phyloP scores from a whole-genome alignment of 2,797 vertebrate genomes.

The Brachyrhaphis roseni region DNA sequence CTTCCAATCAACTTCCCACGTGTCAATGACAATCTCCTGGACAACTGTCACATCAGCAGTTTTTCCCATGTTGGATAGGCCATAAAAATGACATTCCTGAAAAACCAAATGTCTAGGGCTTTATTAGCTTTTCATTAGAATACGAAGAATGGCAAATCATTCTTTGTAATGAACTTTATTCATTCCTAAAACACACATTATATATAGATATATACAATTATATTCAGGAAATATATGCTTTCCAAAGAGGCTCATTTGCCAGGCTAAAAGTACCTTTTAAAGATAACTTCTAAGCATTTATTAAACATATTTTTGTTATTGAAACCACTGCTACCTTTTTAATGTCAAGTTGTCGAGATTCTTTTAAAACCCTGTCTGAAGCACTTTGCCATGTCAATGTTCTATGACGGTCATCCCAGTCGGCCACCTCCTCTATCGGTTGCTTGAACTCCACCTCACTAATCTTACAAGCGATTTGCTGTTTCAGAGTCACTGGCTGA shows the following conservation, averaged over 20 bases:
- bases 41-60: neutral
- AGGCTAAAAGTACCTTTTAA: neutral
- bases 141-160: neutral
- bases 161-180: neutral
- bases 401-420: conserved; percentile 87
- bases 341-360: conserved; percentile 58
- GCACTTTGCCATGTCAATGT: conserved; percentile 80
- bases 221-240: neutral
- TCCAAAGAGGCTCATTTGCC: neutral
- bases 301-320: neutral
- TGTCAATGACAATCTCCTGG: neutral
- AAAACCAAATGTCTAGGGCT: neutral
- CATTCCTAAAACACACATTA: neutral
- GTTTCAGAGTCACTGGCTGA: conserved; percentile 70
- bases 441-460: conserved; percentile 79
- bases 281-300: neutral
- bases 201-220: neutral
- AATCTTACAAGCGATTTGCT: conserved; percentile 81
- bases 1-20: neutral
- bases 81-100: neutral
- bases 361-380: neutral
- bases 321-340: conserved; percentile 75
- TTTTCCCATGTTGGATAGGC: neutral
- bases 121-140: neutral
- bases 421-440: conserved; percentile 80